A percentile compares a stretch with the other conserved stretches of the same genome.
These are phyloP conservation scores for Meriones unguiculatus DNA, from an alignment of 2,113 vertebrate species.

Conservation along the genomic window DNA sequence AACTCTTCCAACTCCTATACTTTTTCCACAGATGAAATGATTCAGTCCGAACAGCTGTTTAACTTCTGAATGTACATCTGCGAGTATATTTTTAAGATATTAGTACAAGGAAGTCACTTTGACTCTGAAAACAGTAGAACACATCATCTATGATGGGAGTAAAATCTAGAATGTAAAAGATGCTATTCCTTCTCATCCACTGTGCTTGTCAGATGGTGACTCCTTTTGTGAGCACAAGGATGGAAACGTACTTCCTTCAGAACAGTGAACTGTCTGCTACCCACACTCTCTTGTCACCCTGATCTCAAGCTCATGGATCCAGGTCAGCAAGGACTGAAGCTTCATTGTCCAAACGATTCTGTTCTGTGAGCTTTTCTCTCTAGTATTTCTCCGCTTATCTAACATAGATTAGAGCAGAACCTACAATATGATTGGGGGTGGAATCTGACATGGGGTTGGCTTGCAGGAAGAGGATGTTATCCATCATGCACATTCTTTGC, in stretches of 20 bases:
- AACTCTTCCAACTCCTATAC: not conserved
- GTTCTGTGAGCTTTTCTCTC: not conserved
- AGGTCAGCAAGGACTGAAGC: not conserved
- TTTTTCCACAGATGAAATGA: not conserved
- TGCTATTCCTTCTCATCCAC: not conserved
- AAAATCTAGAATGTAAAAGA: not conserved
- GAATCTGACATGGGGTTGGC: fast-evolving
- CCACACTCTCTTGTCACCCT: not conserved
- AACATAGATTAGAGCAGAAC: not conserved
- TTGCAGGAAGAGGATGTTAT: not conserved
- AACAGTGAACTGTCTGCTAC: not conserved
- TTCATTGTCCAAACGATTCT: not conserved
- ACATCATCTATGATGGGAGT: not conserved
- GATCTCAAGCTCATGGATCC: not conserved
- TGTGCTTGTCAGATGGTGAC: not conserved
- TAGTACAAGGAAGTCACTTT: not conserved
- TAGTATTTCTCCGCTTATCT: not conserved
- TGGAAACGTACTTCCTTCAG: not conserved
- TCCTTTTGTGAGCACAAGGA: not conserved
- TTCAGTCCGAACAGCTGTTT: not conserved
- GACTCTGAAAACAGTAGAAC: not conserved
- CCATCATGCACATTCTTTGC: not conserved
- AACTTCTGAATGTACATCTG: not conserved
- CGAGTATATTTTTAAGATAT: not conserved
- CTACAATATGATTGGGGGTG: not conserved